Percentiles rank a stretch among this genome's conserved stretches.
phyloP scores from a whole-genome alignment of 1,140 invertebrate species.

The Drosophila sproati region DNA sequence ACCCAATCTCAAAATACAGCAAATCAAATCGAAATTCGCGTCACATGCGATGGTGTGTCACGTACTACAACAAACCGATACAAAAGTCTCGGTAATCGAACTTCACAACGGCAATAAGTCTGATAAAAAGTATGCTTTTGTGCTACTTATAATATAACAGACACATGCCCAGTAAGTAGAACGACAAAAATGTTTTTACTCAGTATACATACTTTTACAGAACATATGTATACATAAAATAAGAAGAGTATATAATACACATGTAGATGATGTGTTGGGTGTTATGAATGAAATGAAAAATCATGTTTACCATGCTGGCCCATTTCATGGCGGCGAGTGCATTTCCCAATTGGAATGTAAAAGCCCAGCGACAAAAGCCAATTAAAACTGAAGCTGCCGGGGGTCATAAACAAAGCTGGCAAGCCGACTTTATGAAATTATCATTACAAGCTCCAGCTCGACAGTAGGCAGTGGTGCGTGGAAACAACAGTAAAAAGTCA shows the following conservation, averaged over 20 bases:
- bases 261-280: background rate
- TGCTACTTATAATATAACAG: conserved; percentile 10
- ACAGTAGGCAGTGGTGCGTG: conserved; percentile 52
- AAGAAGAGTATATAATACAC: no score
- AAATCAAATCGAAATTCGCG: conserved; percentile 61
- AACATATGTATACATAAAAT: background rate
- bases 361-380: conserved; percentile 42
- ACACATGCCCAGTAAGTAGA: conserved; percentile 13
- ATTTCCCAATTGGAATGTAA: conserved; percentile 72
- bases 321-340: conserved; percentile 1
- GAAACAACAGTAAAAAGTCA: conserved; percentile 18
- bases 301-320: conserved; percentile 26
- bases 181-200: conserved; percentile 16
- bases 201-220: background rate
- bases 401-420: conserved; percentile 30
- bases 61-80: conserved; percentile 45
- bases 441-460: conserved; percentile 64
- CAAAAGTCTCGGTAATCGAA: conserved; percentile 71
- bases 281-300: conserved; percentile 53
- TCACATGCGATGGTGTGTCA: conserved; percentile 67
- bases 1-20: background rate
- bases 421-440: conserved; percentile 45
- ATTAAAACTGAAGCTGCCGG: conserved; percentile 54
- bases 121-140: conserved; percentile 31
- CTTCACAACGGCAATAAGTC: conserved; percentile 37